phyloP scores from a whole-genome alignment of 23 tunicate genomes.

The Corella eumyota region DNA sequence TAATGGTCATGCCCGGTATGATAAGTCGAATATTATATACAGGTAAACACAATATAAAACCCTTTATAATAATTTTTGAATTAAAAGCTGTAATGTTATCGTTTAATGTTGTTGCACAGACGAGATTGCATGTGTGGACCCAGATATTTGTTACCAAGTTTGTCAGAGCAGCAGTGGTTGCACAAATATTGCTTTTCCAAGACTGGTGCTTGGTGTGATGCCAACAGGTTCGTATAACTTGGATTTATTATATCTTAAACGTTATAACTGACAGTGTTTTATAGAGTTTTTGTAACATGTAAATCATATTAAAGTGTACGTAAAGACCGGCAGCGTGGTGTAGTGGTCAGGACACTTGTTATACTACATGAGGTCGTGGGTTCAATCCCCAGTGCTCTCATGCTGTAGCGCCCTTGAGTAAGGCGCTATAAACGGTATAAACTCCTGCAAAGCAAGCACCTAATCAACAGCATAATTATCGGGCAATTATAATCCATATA shows the following conservation, averaged over 20 bases:
- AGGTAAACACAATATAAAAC: constrained; percentile 14
- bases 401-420: no score
- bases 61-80: neutral
- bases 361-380: no score
- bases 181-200: constrained; percentile 87
- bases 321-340: no score
- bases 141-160: constrained; percentile 42
- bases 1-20: constrained; percentile 95
- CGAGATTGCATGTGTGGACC: constrained; percentile 78
- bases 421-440: no score
- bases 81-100: neutral
- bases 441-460: no score
- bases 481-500: no score
- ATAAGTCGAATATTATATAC: constrained; percentile 74
- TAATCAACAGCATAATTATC: no score
- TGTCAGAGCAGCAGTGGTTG: constrained; percentile 75
- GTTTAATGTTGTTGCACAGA: constrained; percentile 18
- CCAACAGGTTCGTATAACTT: constrained; percentile 70
- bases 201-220: constrained; percentile 89
- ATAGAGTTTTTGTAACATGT: neutral
- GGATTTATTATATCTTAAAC: no score
- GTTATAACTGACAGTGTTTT: neutral
- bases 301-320: no score
- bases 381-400: no score
- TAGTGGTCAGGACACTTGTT: no score